These are phyloP conservation scores for Dipodomys ordii DNA, from an alignment of 2,113 vertebrate species.

Conservation along the genomic window DNA sequence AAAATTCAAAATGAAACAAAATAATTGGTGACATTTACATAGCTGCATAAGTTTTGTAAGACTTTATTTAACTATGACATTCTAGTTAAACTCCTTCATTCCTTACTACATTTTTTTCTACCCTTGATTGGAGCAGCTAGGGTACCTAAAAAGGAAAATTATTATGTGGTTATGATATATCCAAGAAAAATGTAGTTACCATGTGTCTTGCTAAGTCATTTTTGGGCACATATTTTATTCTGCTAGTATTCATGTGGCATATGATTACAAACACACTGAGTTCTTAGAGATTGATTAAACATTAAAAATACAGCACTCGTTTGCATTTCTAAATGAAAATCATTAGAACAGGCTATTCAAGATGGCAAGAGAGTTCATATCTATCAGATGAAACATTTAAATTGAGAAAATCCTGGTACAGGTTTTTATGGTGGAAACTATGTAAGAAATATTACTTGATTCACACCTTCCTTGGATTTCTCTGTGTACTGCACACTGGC, in stretches of 20 bases:
- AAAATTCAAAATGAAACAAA: neutral
- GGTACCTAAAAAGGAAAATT: neutral
- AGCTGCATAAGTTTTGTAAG: neutral
- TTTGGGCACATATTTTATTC: slow-evolving; percentile 51
- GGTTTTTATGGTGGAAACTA: slow-evolving; percentile 42
- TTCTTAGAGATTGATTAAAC: slow-evolving; percentile 69
- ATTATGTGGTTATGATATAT: neutral
- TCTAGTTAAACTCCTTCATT: slow-evolving; percentile 6
- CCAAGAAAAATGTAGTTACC: neutral
- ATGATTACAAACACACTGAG: slow-evolving; percentile 65
- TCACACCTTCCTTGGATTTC: slow-evolving; percentile 66
- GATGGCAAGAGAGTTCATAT: slow-evolving; percentile 55
- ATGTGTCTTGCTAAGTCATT: slow-evolving; percentile 39
- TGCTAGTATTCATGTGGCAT: slow-evolving; percentile 35
- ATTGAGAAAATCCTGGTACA: slow-evolving; percentile 66
- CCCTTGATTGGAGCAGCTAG: neutral
- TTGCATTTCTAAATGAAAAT: slow-evolving; percentile 78
- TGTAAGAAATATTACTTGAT: slow-evolving; percentile 70
- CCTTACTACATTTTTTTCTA: neutral
- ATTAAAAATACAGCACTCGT: slow-evolving; percentile 69
- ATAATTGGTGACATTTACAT: neutral
- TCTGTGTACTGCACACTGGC: neutral
- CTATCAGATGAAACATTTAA: slow-evolving; percentile 55
- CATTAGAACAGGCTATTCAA: slow-evolving; percentile 76
- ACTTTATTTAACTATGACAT: neutral